phyloP scores from a whole-genome alignment of 2,797 vertebrate species.

The Macroramphosus scolopax region DNA sequence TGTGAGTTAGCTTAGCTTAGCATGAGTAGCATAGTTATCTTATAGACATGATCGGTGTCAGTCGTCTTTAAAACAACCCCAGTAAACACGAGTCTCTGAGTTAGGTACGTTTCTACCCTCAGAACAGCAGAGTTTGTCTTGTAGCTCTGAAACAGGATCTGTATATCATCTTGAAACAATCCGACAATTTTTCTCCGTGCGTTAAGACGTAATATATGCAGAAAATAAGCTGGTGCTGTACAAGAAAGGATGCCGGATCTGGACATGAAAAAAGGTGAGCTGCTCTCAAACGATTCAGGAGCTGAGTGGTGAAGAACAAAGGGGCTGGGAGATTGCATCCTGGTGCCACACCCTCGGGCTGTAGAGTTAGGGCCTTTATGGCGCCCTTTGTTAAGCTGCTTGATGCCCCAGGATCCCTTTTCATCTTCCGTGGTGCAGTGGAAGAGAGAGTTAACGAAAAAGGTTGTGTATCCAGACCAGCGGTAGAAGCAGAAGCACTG shows the following conservation, averaged over 20 bases:
- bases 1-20: too few relatives aligned
- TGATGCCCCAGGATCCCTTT: constrained; percentile 54
- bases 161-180: constrained; percentile 20
- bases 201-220: constrained; percentile 11
- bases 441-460: constrained; percentile 36
- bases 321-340: constrained; percentile 51
- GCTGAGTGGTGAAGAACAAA: constrained; percentile 59
- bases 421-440: constrained; percentile 58
- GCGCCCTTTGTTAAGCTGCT: constrained; percentile 61
- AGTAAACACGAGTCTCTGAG: constrained; percentile 1
- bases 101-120: not conserved
- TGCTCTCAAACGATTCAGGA: constrained; percentile 46
- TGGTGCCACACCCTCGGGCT: constrained; percentile 62
- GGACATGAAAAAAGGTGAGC: constrained; percentile 42
- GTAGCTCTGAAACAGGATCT: constrained; percentile 17
- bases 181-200: constrained; percentile 10
- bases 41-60: not conserved
- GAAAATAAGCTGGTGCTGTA: constrained; percentile 22
- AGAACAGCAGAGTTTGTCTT: constrained; percentile 8
- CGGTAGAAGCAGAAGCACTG: constrained; percentile 17
- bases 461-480: constrained; percentile 34
- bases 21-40: not conserved
- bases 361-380: constrained; percentile 56
- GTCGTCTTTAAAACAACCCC: not conserved
- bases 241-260: constrained; percentile 26